Evolutionary conservation across 2,888 invertebrate species (phyloP), one percentile per base, ranked within the genome.

Genomic region (Cataglyphis livida): DNA sequence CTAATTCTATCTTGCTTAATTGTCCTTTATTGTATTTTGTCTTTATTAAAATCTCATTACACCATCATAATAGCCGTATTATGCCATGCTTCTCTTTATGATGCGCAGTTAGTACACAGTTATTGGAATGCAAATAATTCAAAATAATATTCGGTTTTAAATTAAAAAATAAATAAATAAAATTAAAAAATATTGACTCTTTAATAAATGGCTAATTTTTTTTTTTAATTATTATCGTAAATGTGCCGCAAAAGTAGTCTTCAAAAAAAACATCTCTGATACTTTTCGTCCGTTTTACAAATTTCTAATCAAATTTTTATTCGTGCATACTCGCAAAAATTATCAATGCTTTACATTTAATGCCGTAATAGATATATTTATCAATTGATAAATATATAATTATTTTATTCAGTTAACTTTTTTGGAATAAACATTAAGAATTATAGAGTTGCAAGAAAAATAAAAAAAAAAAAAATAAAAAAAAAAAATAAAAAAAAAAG

Each of bases 21-120:
- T 61, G 15, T 32, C 41, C 28, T 61, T 61, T 32, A 73, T 61
- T 73, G 28, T 44, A 61, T 61, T 73, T 73, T 73, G 15, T 32
- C 28, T 73, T 73, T 61, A 18, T 61, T n/a, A 44, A 73, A 61
- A 18, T 73, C 41, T 61, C 41, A 61, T 73, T 61, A 73, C 7
- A 12, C 12, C 41, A 28, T 73, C n/a, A 2, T 41, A 73, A 61
- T 59, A 59, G n/a, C 61, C n/a, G 44, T 18, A 28, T n/a, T n/a
- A n/a, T 51, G n/a, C 48, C n/a, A 51, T 7, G n/a, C 7, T 61
- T 32, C 61, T 44, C 18, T 73, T 44, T 28, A 41, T 61, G 38
- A 1, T 71, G 7, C 28, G 1, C 41, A 44, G 61, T 15, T 61
- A 41, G 41, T 41, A 35, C 32, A 12, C n/a, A 61, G 15, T 41